phyloP scores from a whole-genome alignment of 2,797 vertebrate genomes.

The Acestrorhynchus altus region DNA sequence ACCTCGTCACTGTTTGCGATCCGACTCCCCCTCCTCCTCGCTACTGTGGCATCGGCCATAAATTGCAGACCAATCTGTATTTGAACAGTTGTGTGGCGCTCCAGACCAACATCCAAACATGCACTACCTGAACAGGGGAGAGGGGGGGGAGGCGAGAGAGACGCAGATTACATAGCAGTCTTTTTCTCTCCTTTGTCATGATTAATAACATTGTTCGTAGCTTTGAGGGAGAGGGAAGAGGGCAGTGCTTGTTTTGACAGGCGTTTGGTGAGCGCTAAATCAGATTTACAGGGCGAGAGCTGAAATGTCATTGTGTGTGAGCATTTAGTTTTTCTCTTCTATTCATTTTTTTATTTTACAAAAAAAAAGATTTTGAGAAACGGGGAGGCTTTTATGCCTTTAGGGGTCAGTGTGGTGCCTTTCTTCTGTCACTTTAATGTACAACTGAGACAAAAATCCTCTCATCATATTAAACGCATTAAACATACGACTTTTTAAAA shows the following conservation, averaged over 20 bases:
- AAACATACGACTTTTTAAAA: no score
- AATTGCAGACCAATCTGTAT: constrained; percentile 38
- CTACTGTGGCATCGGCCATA: constrained; percentile 5
- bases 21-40: neutral
- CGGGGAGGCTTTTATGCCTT: no score
- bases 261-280: constrained; percentile 55
- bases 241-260: constrained; percentile 48
- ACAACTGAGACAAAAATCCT: no score
- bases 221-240: constrained; percentile 9
- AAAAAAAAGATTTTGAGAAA: no score
- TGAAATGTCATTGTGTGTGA: constrained; percentile 37
- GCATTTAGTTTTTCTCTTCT: constrained; percentile 18
- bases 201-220: constrained; percentile 27
- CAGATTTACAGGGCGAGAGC: constrained; percentile 61
- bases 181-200: constrained; percentile 18
- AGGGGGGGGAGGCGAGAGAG: neutral
- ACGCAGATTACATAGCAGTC: neutral
- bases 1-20: neutral
- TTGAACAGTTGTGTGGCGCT: constrained; percentile 30
- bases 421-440: no score
- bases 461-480: no score
- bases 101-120: constrained; percentile 26
- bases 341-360: no score
- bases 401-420: no score
- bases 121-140: constrained; percentile 1